Conservation (phyloP, 2,888 invertebrate genomes). For the Campopleginae sp. region DNA sequence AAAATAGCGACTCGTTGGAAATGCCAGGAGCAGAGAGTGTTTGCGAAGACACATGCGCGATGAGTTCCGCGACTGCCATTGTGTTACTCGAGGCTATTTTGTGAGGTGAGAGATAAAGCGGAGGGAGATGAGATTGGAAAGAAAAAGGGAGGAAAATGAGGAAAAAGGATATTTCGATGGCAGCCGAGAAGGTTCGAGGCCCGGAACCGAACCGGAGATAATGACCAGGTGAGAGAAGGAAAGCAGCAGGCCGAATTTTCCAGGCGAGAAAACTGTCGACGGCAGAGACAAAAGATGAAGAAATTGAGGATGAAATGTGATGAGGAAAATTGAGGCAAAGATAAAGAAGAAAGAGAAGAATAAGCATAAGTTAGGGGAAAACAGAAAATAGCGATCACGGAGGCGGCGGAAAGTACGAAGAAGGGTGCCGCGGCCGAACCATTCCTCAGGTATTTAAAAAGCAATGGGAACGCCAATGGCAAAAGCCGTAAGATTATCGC, state of each 20-base stretch:
- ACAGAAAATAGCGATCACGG: not conserved
- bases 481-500: not conserved
- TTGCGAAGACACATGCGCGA: not conserved
- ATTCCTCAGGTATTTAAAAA: slow-evolving; percentile 9
- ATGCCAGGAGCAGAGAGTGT: not conserved
- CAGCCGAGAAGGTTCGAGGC: not conserved
- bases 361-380: not conserved
- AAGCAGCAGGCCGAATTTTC: not conserved
- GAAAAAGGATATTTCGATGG: slow-evolving; percentile 14
- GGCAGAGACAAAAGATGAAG: not conserved
- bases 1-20: not conserved
- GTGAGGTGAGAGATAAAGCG: not conserved
- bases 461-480: not conserved
- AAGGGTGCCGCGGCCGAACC: not conserved
- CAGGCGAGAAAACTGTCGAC: slow-evolving; percentile 13
- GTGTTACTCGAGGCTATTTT: not conserved
- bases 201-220: not conserved
- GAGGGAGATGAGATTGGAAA: slow-evolving; percentile 6
- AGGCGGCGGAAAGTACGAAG: not conserved
- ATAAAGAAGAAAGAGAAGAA: slow-evolving; percentile 28
- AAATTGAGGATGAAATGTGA: not conserved
- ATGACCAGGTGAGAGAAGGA: slow-evolving; percentile 1
- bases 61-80: not conserved
- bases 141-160: slow-evolving; percentile 21
- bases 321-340: slow-evolving; percentile 3